These are phyloP conservation scores for Camptogramma bilineatum DNA, from an alignment of 2,888 invertebrate species.

Conservation along the genomic window DNA sequence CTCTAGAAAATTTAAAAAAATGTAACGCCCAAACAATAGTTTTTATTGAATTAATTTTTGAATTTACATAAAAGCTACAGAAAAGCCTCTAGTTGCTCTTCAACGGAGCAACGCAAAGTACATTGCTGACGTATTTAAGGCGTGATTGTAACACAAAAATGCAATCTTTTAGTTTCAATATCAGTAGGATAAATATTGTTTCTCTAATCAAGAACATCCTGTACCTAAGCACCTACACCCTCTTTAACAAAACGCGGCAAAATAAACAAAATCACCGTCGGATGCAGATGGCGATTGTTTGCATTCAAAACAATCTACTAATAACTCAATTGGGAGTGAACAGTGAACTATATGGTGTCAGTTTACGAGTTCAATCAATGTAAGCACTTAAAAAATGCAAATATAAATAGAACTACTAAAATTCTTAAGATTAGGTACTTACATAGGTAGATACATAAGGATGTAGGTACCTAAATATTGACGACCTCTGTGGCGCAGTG, in stretches of 20 bases:
- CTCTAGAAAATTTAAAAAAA: too few relatives aligned
- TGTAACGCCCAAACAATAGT: too few relatives aligned
- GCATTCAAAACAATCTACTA: conserved; percentile 72
- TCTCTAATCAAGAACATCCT: conserved; percentile 11
- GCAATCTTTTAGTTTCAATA: background rate
- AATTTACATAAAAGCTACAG: too few relatives aligned
- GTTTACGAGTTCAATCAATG: background rate
- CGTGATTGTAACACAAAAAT: too few relatives aligned
- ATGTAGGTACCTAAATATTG: too few relatives aligned
- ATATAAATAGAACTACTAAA: background rate
- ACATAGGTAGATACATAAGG: too few relatives aligned
- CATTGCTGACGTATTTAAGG: too few relatives aligned
- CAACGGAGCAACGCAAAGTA: too few relatives aligned
- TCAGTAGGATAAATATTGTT: background rate
- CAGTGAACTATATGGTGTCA: conserved; percentile 5
- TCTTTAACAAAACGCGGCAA: conserved; percentile 73
- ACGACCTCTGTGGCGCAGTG: too few relatives aligned
- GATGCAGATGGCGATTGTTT: conserved; percentile 75
- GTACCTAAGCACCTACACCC: conserved; percentile 52
- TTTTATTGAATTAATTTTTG: too few relatives aligned
- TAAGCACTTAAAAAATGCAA: background rate
- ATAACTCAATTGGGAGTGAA: conserved; percentile 49
- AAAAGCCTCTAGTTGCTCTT: too few relatives aligned
- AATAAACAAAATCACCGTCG: conserved; percentile 74
- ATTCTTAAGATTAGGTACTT: background rate